Evolutionary conservation across 2,113 vertebrate species (phyloP).

Genomic region (Callaeas wilsoni): DNA sequence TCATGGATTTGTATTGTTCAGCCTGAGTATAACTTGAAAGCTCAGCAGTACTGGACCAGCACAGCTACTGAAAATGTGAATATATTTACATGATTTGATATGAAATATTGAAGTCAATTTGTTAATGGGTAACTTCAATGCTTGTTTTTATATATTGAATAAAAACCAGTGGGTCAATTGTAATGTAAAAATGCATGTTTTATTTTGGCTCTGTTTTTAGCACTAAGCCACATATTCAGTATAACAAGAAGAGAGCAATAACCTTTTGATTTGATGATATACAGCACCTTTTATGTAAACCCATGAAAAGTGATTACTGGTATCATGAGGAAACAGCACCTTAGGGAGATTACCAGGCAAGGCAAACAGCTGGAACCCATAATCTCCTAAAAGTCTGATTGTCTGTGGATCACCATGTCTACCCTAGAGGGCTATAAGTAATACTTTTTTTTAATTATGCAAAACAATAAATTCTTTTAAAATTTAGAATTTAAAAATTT

Average conservation of each 20-base stretch:
- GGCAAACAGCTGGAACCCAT: conserved; percentile 21
- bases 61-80: not conserved
- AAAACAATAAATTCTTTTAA: not conserved
- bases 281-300: conserved; percentile 20
- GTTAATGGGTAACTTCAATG: not conserved
- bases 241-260: not conserved
- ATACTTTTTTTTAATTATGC: not conserved
- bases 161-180: not conserved
- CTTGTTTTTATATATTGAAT: not conserved
- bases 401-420: not conserved
- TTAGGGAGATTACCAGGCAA: not conserved
- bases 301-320: conserved; percentile 18
- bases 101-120: not conserved
- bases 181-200: not conserved
- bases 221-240: not conserved
- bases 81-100: not conserved
- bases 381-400: not conserved
- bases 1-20: not conserved
- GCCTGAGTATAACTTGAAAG: not conserved
- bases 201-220: not conserved
- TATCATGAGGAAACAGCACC: not conserved
- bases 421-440: not conserved
- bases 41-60: not conserved
- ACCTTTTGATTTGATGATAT: conserved; percentile 34
- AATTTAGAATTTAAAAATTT: not conserved